Conservation (phyloP, 2,888 invertebrate genomes). For the Hedychridium roseum region DNA sequence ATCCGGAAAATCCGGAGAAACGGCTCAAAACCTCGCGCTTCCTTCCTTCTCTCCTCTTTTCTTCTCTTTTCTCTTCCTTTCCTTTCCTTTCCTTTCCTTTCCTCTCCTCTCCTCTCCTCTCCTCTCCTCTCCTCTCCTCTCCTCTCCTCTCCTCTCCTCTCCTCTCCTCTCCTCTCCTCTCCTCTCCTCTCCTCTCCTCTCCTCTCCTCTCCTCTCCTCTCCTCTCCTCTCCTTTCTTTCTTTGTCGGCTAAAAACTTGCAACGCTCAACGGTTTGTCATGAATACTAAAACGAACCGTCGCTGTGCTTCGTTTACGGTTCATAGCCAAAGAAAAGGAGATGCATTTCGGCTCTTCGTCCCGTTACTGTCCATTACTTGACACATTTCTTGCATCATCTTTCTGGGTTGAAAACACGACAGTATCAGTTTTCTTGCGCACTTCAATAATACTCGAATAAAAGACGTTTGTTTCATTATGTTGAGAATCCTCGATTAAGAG, state of each 20-base stretch:
- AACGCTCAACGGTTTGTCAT: too few species aligned
- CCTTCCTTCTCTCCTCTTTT: neutral
- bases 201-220: too few species aligned
- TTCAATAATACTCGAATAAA: neutral
- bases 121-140: slow-evolving; percentile 1
- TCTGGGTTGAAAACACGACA: too few species aligned
- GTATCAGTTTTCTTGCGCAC: neutral
- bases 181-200: too few species aligned
- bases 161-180: neutral
- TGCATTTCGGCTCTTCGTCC: too few species aligned
- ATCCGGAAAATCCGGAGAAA: slow-evolving; percentile 10
- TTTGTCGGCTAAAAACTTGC: too few species aligned
- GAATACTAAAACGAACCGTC: too few species aligned
- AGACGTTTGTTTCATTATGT: neutral
- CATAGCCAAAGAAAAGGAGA: too few species aligned
- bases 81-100: neutral
- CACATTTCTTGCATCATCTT: too few species aligned
- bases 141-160: neutral
- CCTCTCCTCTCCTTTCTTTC: too few species aligned
- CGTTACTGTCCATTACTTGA: too few species aligned
- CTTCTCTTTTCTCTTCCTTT: slow-evolving; percentile 1
- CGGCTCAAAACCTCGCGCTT: neutral
- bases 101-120: neutral
- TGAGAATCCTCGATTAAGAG: neutral
- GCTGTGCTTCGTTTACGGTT: too few species aligned